Base-by-base conservation (phyloP, 35 echinoderm and acorn worm species). In the Heliocidaris tuberculata region DNA sequence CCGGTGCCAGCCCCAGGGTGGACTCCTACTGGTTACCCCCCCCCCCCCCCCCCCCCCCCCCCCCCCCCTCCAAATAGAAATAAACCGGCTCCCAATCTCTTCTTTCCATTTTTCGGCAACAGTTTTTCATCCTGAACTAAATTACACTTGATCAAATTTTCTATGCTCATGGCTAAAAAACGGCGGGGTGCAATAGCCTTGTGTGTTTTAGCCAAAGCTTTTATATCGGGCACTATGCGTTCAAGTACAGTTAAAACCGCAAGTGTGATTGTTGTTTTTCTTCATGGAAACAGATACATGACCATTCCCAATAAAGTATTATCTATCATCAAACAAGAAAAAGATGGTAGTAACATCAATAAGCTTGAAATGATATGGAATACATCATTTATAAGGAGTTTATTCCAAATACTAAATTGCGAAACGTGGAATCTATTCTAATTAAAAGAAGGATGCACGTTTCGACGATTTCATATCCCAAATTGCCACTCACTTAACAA, bases 81-180 rank as follows among this genome's bases (percentile, higher is more conserved):
- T 78, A 78, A 78, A 21, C 65, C 65, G 65, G 21, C 2, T 78
- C 27, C 65, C 65, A 78, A 78, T n/a, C 21, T 78, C 27, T 78
- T 78, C 65, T 27, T n/a, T 78, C 21, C 65, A 78, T 78, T 47
- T 89, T 89, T 89, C 47, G 87, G 87, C 87, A 42, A 89, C 87
- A 42, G 31, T 89, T 89, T 89, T 89, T 89, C 87, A 89, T 89
- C 87, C 31, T 48, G 35, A 89, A 89, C 87, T 89, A 89, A 48
- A 89, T 89, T 89, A 89, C 65, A 89, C 31, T 89, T 48, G 31
- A 89, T 89, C 87, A 89, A 47, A 89, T 47, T 89, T 42, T 78
- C 65, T 78, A 78, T 89, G 87, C 87, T 27, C 87, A 89, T 89
- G 87, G 87, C 87, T 78, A 89, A 47, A 89, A 19, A 12, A 32